These are phyloP conservation scores for Aphaenogaster rudis DNA, from an alignment of 1,140 invertebrate species.

Conservation along the genomic window DNA sequence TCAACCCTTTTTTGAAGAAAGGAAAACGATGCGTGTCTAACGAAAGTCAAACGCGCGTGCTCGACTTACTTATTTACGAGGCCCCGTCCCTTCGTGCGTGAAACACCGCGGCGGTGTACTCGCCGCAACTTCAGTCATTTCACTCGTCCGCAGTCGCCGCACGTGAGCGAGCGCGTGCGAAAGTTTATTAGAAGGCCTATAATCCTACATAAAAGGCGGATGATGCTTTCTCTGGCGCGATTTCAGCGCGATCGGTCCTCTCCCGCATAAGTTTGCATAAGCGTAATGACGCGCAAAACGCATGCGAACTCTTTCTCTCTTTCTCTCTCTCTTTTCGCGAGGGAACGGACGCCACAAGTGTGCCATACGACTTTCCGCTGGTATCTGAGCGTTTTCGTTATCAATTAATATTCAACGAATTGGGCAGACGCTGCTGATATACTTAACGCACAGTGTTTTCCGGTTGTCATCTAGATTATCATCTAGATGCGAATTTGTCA, in stretches of 20 bases:
- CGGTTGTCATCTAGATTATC: too few relatives aligned
- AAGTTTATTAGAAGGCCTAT: slow-evolving; percentile 76
- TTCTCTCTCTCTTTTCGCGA: background rate
- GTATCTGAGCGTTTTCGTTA: background rate
- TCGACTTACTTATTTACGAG: background rate
- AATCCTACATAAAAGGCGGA: slow-evolving; percentile 74
- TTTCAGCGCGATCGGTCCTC: slow-evolving; percentile 38
- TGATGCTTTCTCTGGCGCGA: slow-evolving; percentile 73
- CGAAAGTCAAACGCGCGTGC: background rate
- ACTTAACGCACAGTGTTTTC: background rate
- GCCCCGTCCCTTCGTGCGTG: background rate
- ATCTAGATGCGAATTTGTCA: too few relatives aligned
- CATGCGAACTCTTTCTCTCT: background rate
- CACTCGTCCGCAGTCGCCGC: background rate
- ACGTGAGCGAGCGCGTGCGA: slow-evolving; percentile 52
- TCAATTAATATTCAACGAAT: background rate
- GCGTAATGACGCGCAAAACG: background rate
- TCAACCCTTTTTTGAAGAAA: background rate
- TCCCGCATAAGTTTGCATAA: background rate
- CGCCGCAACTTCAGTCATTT: slow-evolving; percentile 15
- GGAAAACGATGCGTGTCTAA: background rate
- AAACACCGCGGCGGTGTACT: slow-evolving; percentile 20
- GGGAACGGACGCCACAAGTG: background rate
- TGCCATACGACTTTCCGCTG: background rate
- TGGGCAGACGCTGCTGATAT: background rate